Evolutionary conservation across 2,888 invertebrate genomes (phyloP), one percentile per base, ranked within the genome.

Genomic region (Liposcelis brunnea): DNA sequence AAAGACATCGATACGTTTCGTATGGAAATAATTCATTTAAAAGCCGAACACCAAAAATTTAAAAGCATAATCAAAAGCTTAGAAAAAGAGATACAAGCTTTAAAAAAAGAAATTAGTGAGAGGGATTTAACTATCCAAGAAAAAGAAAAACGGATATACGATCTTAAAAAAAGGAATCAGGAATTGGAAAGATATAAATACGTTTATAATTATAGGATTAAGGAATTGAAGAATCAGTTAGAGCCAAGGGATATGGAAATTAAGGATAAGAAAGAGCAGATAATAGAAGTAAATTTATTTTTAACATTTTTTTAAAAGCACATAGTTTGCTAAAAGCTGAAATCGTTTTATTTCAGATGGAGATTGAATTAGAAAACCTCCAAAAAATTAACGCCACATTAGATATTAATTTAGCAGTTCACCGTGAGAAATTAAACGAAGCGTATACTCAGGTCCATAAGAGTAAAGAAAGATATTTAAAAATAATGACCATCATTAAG

Each of bases 111-210:
- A 62, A 80, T 91, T 46, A 66, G 72, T 3, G 89, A 90, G 60
- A 71, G 87, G 49, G 89, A 91, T 57, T 70, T 71, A 18, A 80
- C 82, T 1, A 86, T 91, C 48, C 80, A 80, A 54, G 81, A 83
- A 43, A 89, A 87, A 63, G 90, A 91, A 61, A 81, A 78, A 55
- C 70, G 79, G 50, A 85, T 91, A 52, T 78, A 77, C 54, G 86
- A 87, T 52, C 61, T 90, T 47, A 82, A 86, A 59, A 75, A 79
- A 51, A 84, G 80, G 57, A 89, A 85, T 57, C 78, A 80, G 56
- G 90, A 91, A 58, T 62, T 93, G 50, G 89, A 93, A 58, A 93
- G 91, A 61, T 86, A 83, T 60, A 89, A 86, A 59, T 89, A 86
- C 60, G 86, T 91, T 1, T 65, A 91, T 26, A 84, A 85, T 57